These are phyloP conservation scores for Stegastes partitus DNA, from an alignment of 2,113 vertebrate species.

Conservation along the genomic window DNA sequence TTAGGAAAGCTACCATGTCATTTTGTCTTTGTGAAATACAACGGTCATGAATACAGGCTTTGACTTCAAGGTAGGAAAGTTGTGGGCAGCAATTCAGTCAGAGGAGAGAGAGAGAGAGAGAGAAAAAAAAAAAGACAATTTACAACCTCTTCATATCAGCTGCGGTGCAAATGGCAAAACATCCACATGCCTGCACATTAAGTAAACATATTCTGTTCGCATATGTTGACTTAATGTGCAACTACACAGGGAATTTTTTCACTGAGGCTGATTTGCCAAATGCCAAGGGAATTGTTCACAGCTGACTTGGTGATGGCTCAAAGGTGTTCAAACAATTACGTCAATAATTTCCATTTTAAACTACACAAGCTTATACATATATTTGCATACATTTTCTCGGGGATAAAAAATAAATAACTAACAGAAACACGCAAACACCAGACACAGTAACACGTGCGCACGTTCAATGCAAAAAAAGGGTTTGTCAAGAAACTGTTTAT, in stretches of 20 bases:
- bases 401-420: too few relatives aligned
- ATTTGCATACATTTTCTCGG: slow-evolving; percentile 59
- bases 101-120: slow-evolving; percentile 9
- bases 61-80: slow-evolving; percentile 68
- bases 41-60: slow-evolving; percentile 57
- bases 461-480: neutral
- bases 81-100: slow-evolving; percentile 57
- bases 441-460: neutral
- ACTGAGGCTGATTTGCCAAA: slow-evolving; percentile 82
- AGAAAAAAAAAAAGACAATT: slow-evolving; percentile 27
- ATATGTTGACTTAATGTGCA: slow-evolving; percentile 93
- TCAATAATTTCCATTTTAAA: slow-evolving; percentile 84
- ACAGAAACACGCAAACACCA: slow-evolving; percentile 8
- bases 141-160: slow-evolving; percentile 43
- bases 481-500: slow-evolving; percentile 51
- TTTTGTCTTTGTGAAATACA: slow-evolving; percentile 86
- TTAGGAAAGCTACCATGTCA: slow-evolving; percentile 85
- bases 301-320: slow-evolving; percentile 88
- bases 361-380: slow-evolving; percentile 46
- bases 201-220: slow-evolving; percentile 82
- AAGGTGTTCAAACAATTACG: slow-evolving; percentile 84
- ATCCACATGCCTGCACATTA: slow-evolving; percentile 42
- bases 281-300: slow-evolving; percentile 90
- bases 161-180: slow-evolving; percentile 44
- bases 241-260: slow-evolving; percentile 88